Base-by-base conservation (phyloP, 2,113 vertebrate species). In the Amia ocellicauda region DNA sequence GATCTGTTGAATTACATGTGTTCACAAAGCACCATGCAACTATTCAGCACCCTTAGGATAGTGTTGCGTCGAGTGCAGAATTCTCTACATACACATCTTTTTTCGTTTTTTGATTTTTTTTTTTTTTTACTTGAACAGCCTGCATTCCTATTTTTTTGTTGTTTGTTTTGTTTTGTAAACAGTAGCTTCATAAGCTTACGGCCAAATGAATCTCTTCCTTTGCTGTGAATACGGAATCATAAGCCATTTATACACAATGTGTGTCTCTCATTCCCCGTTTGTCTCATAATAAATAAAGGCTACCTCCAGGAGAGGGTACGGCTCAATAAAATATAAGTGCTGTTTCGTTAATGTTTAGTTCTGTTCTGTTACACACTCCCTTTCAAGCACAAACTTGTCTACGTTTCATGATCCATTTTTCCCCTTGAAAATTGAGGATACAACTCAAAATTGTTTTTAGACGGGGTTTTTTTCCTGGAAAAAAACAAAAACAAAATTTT, bases 261-360 rank as follows among this genome's bases (percentile, higher is more conserved):
- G 90, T 92, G 90, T 89, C 51, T 65, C 52, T 57, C 57, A 63
- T 52, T 69, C 62, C 65, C 64, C 31, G 56, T 51, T 69, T 50
- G 55, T 68, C 76, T 86, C 86, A 86, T 89, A 94, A 96, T 92
- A 94, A 96, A 94, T 93, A 88, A 91, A 86, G 85, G 65, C 81
- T 87, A 83, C 91, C 91, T 88, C 76, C 78, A 51, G 56, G 60
- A 66, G 85, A 82, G 89, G 90, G 84, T 87, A 90, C 83, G 90
- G 91, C 91, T 95, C 91, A 90, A 91, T 85, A 83, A 89, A 65
- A 86, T 79, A 76, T 92, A 95, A 94, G 93, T 96, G 93, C 94
- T 95, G 90, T 89, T 77, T 84, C 58, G 83, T 72, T 92, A 26
- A 69, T 74, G 90, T 76, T 86, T 77, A 87, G 81, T 87, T 89